A percentile compares a stretch with the other conserved stretches of the same genome.
Evolutionary conservation across 2,888 invertebrate genomes (phyloP).

Genomic region (Torymus aiolomorphi): DNA sequence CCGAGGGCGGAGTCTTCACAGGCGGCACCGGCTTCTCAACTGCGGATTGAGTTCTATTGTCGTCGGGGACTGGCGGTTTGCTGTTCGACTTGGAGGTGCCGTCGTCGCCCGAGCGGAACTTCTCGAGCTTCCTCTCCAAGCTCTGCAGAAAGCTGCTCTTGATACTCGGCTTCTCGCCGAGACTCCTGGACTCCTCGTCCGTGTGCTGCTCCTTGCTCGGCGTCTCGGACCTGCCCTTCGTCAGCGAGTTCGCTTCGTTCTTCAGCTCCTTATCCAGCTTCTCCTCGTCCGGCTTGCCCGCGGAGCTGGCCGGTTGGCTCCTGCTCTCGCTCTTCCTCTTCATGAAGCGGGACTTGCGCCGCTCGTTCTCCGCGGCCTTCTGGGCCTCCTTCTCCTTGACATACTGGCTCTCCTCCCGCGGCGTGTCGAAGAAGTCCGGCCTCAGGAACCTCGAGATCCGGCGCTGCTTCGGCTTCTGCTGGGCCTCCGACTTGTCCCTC

Average conservation of each 20-base stretch:
- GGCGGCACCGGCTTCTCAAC: constrained; percentile 69
- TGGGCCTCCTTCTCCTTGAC: constrained; percentile 75
- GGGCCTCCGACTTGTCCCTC: constrained; percentile 55
- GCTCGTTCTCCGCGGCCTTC: constrained; percentile 77
- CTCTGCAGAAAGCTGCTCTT: constrained; percentile 82
- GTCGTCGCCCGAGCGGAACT: constrained; percentile 71
- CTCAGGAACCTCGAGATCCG: constrained; percentile 85
- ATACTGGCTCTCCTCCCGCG: constrained; percentile 82
- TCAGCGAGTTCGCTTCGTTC: constrained; percentile 69
- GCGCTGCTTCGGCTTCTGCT: constrained; percentile 75
- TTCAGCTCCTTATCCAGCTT: constrained; percentile 59
- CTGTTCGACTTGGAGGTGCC: constrained; percentile 50
- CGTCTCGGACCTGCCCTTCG: constrained; percentile 62
- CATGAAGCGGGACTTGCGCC: constrained; percentile 82
- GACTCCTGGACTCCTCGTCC: constrained; percentile 1
- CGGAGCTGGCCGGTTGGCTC: constrained; percentile 70
- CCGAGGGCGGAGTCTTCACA: background rate
- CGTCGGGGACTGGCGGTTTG: background rate
- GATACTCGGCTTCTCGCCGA: constrained; percentile 62
- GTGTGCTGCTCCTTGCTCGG: constrained; percentile 53
- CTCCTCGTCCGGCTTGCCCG: constrained; percentile 63
- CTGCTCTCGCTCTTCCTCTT: constrained; percentile 80
- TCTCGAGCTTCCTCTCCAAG: constrained; percentile 80
- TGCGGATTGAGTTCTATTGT: constrained; percentile 68
- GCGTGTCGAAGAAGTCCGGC: constrained; percentile 86